phyloP scores from a whole-genome alignment of 1,140 invertebrate species.

The Sesamia nonagrioides region DNA sequence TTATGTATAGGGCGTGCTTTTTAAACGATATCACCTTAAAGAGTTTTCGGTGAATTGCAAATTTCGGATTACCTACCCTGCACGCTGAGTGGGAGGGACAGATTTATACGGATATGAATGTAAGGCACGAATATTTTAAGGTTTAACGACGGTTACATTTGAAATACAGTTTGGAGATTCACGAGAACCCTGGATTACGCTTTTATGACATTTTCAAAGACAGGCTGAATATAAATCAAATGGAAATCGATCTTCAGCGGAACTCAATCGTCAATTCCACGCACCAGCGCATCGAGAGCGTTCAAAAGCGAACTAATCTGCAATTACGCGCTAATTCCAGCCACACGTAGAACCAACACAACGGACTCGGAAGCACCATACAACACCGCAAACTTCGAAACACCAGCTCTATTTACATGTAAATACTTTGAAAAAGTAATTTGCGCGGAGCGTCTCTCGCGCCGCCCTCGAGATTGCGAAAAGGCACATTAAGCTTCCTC shows the following conservation, averaged over 20 bases:
- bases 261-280: not conserved
- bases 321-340: conserved; percentile 15
- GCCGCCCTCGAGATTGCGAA: conserved; percentile 86
- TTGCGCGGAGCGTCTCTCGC: conserved; percentile 77
- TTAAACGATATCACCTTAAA: conserved; percentile 77
- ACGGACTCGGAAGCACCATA: conserved; percentile 44
- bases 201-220: not conserved
- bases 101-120: conserved; percentile 41
- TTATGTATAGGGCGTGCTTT: conserved; percentile 82
- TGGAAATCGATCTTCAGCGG: not conserved
- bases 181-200: not conserved
- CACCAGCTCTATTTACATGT: conserved; percentile 85
- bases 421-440: conserved; percentile 88
- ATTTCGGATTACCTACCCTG: conserved; percentile 50
- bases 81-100: conserved; percentile 14
- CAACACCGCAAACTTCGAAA: conserved; percentile 68
- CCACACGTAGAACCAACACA: conserved; percentile 22
- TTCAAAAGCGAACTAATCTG: conserved; percentile 7
- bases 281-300: not conserved
- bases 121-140: conserved; percentile 18
- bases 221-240: not conserved
- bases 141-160: not conserved
- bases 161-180: not conserved
- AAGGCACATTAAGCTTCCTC: conserved; percentile 85
- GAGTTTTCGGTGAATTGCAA: conserved; percentile 68